phyloP scores from a whole-genome alignment of 2,113 vertebrate species.

The Okapia johnstoni region DNA sequence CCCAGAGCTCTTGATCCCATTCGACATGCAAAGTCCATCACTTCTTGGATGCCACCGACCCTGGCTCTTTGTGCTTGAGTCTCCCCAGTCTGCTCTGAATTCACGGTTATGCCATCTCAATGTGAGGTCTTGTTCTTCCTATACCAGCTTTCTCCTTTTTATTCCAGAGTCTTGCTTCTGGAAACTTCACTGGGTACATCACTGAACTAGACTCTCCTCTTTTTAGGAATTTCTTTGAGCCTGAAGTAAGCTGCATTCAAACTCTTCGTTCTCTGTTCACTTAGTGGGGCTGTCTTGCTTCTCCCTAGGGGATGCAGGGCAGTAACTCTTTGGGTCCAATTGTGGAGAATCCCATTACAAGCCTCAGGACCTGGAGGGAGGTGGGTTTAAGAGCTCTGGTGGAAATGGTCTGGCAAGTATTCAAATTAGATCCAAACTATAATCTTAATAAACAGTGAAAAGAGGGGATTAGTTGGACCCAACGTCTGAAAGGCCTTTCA shows the following conservation, averaged over 20 bases:
- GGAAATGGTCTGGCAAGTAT: not conserved
- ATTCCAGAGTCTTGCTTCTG: not conserved
- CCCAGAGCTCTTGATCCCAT: not conserved
- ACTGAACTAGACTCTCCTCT: not conserved
- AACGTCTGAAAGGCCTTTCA: not conserved
- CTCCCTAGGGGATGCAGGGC: not conserved
- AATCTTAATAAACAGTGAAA: not conserved
- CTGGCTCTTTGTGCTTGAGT: not conserved
- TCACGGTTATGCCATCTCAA: not conserved
- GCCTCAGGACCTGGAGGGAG: not conserved
- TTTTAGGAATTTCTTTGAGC: not conserved
- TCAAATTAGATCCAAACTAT: not conserved
- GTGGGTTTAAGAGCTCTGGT: not conserved
- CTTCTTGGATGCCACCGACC: not conserved
- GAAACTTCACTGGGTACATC: not conserved
- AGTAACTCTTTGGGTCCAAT: not conserved
- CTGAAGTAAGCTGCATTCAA: not conserved
- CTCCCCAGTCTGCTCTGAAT: not conserved
- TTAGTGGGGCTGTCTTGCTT: not conserved
- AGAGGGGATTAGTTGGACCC: not conserved
- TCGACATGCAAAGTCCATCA: not conserved
- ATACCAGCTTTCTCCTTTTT: not conserved
- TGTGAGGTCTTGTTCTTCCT: not conserved
- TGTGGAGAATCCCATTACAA: not conserved
- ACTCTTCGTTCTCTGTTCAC: not conserved